These are phyloP conservation scores for Ciconia boyciana DNA, from an alignment of 2,113 vertebrate species.

Conservation along the genomic window DNA sequence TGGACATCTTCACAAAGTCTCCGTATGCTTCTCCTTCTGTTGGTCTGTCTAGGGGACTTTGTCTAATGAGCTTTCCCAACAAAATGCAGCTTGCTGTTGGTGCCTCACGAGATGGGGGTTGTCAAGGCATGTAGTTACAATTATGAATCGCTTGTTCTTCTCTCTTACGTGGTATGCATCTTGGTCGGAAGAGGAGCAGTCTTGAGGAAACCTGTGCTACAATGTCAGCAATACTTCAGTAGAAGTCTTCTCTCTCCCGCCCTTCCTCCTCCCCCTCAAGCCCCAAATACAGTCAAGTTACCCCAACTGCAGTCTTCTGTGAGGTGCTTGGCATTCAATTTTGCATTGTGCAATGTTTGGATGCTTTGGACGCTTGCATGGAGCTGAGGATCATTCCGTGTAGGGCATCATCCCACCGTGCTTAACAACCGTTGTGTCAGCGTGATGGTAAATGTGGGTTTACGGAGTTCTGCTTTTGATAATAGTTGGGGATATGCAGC, in stretches of 20 bases:
- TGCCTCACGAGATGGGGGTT: background rate
- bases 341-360: background rate
- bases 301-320: background rate
- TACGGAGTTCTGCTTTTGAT: background rate
- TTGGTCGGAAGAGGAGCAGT: background rate
- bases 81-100: background rate
- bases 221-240: background rate
- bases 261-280: background rate
- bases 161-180: rapidly evolving
- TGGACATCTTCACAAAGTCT: rapidly evolving
- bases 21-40: rapidly evolving
- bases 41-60: background rate
- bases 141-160: background rate
- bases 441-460: rapidly evolving
- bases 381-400: background rate
- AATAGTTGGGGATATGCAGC: background rate
- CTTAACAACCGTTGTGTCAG: background rate
- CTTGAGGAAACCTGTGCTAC: background rate
- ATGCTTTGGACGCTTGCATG: background rate
- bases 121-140: background rate
- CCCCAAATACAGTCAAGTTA: background rate
- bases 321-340: background rate
- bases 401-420: background rate
- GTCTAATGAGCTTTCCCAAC: background rate
- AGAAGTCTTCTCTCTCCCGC: background rate